Evolutionary conservation across 2,797 vertebrate genomes (phyloP).

Genomic region (Lepilemur septentrionalis): DNA sequence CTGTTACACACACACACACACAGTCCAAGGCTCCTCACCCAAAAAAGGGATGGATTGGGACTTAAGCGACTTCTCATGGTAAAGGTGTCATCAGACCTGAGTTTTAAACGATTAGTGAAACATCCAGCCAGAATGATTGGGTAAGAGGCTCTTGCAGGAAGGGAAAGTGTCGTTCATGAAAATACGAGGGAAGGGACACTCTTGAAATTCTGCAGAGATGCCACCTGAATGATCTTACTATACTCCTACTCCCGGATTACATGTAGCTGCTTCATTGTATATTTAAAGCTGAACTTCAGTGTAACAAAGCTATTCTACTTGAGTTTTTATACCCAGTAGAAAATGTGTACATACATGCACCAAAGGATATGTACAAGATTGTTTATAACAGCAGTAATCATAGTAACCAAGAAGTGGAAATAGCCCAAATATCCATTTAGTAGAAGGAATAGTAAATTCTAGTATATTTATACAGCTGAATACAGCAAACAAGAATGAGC

Average conservation of each 20-base stretch:
- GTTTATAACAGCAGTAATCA: neutral
- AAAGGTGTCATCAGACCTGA: neutral
- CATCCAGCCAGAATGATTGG: neutral
- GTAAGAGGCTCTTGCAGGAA: neutral
- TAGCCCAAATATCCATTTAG: neutral
- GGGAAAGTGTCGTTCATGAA: neutral
- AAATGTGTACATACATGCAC: neutral
- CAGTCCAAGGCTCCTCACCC: neutral
- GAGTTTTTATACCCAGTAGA: neutral
- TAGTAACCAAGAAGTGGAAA: neutral
- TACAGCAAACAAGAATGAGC: neutral
- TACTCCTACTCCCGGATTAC: neutral
- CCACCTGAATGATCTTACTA: neutral
- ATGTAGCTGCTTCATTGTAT: neutral
- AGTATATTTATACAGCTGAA: neutral
- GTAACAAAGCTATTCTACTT: neutral
- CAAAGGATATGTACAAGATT: neutral
- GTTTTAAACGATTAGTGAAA: neutral
- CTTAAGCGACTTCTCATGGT: neutral
- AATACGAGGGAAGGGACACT: neutral
- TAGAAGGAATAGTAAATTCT: neutral
- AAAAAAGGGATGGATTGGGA: neutral
- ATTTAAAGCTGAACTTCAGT: neutral
- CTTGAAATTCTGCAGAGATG: neutral
- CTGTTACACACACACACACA: too few relatives aligned